phyloP scores from a whole-genome alignment of 2,888 invertebrate genomes.

The Nebria brevicollis region DNA sequence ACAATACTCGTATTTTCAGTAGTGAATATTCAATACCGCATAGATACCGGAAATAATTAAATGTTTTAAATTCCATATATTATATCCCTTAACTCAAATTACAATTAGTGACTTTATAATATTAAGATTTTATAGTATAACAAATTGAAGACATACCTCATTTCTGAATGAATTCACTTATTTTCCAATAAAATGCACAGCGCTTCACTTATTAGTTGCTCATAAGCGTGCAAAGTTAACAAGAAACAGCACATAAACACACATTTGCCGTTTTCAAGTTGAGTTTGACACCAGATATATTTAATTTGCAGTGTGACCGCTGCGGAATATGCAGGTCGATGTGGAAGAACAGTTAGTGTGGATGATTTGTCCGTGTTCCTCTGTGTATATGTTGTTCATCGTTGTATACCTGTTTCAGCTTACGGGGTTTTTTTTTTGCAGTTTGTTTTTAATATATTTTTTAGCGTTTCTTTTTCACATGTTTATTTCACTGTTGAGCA shows the following conservation, averaged over 20 bases:
- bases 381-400: conserved; percentile 13
- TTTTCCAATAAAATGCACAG: not conserved
- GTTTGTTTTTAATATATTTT: conserved; percentile 8
- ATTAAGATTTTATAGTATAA: no score
- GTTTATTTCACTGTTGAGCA: not conserved
- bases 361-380: conserved; percentile 13
- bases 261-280: not conserved
- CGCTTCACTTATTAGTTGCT: not conserved
- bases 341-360: conserved; percentile 18
- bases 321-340: conserved; percentile 21
- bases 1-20: no score
- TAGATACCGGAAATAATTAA: no score
- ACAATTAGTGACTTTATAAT: no score
- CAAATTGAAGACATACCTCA: conserved; percentile 8
- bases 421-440: conserved; percentile 7
- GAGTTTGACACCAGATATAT: conserved; percentile 11
- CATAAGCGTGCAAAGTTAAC: not conserved
- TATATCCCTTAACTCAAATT: no score
- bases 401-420: conserved; percentile 7
- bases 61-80: no score
- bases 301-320: conserved; percentile 13
- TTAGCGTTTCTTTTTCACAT: not conserved
- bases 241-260: not conserved
- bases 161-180: not conserved
- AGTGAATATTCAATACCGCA: no score